Evolutionary conservation across 2,888 invertebrate genomes (phyloP).

Genomic region (Lagria hirta): DNA sequence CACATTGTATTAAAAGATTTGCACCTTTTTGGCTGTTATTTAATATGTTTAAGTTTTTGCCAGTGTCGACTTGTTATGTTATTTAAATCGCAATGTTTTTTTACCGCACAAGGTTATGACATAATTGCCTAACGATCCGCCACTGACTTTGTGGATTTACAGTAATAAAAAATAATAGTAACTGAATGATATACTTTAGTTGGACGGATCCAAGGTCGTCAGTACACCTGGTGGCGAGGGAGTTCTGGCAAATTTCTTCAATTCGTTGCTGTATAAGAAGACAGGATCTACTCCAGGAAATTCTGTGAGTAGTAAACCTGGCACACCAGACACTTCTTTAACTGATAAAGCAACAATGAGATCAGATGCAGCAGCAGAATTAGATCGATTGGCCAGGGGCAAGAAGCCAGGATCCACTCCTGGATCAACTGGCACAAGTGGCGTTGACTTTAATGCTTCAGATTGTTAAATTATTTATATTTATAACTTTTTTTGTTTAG

Average conservation of each 20-base stretch:
- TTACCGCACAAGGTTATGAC: too few relatives aligned
- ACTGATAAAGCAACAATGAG: conserved; percentile 75
- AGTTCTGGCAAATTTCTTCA: conserved; percentile 96
- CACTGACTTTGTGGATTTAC: too few relatives aligned
- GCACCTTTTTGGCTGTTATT: too few relatives aligned
- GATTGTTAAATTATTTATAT: conserved; percentile 50
- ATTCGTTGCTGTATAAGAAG: conserved; percentile 94
- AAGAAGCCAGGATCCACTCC: conserved; percentile 47
- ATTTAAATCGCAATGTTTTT: too few relatives aligned
- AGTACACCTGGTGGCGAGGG: conserved; percentile 85
- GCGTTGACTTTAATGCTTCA: conserved; percentile 60
- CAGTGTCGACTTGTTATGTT: too few relatives aligned
- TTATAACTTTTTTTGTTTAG: conserved; percentile 14
- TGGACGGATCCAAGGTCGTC: conserved; percentile 74
- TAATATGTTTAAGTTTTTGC: too few relatives aligned
- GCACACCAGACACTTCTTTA: conserved; percentile 49
- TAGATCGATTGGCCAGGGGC: conserved; percentile 82
- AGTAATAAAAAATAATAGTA: too few relatives aligned
- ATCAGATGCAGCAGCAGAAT: conserved; percentile 89
- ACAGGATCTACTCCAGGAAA: conserved; percentile 67
- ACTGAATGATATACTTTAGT: conserved; percentile 51
- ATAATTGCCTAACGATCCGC: too few relatives aligned
- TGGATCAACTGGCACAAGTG: conserved; percentile 28
- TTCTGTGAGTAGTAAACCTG: conserved; percentile 50
- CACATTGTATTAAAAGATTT: too few relatives aligned